These are phyloP conservation scores for Holothuria leucospilota DNA, from an alignment of 53 echinoderm and acorn worm genomes.

Conservation along the genomic window DNA sequence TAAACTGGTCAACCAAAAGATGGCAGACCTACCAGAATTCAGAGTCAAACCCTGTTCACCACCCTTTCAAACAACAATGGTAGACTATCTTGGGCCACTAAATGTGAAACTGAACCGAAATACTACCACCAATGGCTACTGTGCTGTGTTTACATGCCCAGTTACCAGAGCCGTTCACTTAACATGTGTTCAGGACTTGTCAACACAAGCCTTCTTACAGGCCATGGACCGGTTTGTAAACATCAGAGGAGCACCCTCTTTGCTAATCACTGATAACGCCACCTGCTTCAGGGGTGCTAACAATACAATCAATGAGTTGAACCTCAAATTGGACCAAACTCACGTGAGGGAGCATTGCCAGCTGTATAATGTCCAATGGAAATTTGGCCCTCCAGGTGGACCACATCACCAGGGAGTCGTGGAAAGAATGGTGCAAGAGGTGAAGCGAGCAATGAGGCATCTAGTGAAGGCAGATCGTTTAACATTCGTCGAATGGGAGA, in stretches of 20 bases:
- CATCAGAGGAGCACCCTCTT: conserved; percentile 67
- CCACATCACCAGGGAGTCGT: conserved; percentile 41
- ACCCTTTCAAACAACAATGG: conserved; percentile 67
- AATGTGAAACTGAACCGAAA: conserved; percentile 74
- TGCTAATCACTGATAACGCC: conserved; percentile 69
- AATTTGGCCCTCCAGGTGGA: conserved; percentile 61
- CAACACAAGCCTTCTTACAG: conserved; percentile 72
- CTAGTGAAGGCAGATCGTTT: conserved; percentile 58
- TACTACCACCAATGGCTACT: conserved; percentile 61
- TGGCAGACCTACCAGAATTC: conserved; percentile 76
- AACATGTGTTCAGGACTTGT: conserved; percentile 73
- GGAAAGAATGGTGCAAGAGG: conserved; percentile 53
- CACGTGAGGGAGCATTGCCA: conserved; percentile 63
- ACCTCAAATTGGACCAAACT: conserved; percentile 65
- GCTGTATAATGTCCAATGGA: conserved; percentile 59
- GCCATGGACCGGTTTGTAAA: conserved; percentile 74
- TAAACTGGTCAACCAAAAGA: conserved; percentile 64
- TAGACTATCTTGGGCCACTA: conserved; percentile 71
- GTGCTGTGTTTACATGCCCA: conserved; percentile 66
- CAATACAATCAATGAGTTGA: conserved; percentile 74
- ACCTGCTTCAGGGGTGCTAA: conserved; percentile 78
- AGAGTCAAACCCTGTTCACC: conserved; percentile 67
- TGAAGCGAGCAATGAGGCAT: conserved; percentile 54
- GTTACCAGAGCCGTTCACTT: conserved; percentile 77
- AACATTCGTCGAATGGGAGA: conserved; percentile 66